Percentiles rank a stretch among this genome's conserved stretches.
Evolutionary conservation across 2,113 vertebrate species (phyloP).

Genomic region (Nematolebias whitei): DNA sequence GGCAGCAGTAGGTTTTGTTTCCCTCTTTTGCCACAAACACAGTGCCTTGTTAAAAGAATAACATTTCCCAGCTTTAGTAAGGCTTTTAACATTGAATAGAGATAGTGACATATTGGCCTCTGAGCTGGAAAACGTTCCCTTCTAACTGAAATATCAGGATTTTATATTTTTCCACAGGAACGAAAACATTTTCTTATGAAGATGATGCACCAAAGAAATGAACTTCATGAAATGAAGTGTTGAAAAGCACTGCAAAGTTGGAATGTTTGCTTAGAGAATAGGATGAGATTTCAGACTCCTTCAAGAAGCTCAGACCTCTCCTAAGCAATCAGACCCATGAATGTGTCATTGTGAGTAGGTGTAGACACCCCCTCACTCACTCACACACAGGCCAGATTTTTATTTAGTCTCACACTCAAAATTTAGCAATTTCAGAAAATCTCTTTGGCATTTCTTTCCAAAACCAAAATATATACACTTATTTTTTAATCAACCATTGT

Average conservation of each 20-base stretch:
- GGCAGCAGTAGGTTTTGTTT: not conserved
- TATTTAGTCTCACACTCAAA: slow-evolving; percentile 45
- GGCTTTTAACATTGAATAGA: slow-evolving; percentile 53
- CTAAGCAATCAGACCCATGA: slow-evolving; percentile 43
- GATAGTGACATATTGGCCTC: slow-evolving; percentile 41
- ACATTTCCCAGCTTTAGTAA: slow-evolving; percentile 18
- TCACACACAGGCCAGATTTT: slow-evolving; percentile 31
- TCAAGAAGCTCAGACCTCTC: slow-evolving; percentile 51
- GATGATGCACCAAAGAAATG: slow-evolving; percentile 54
- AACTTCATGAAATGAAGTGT: slow-evolving; percentile 64
- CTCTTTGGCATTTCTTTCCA: slow-evolving; percentile 44
- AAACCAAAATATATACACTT: slow-evolving; percentile 23
- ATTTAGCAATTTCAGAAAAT: slow-evolving; percentile 47
- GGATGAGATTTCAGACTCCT: slow-evolving; percentile 65
- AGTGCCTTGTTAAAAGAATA: slow-evolving; percentile 29
- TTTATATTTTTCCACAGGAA: slow-evolving; percentile 40
- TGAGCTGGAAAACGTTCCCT: slow-evolving; percentile 63
- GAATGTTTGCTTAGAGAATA: slow-evolving; percentile 71
- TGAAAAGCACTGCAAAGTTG: slow-evolving; percentile 59
- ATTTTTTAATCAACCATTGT: no score
- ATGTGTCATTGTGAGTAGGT: slow-evolving; percentile 59
- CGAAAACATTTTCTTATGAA: slow-evolving; percentile 51
- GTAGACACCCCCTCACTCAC: slow-evolving; percentile 13
- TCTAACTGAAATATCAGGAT: slow-evolving; percentile 40
- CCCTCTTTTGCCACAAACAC: slow-evolving; percentile 17